phyloP scores from a whole-genome alignment of 1,140 invertebrate species.

The Thaumetopoea pityocampa region DNA sequence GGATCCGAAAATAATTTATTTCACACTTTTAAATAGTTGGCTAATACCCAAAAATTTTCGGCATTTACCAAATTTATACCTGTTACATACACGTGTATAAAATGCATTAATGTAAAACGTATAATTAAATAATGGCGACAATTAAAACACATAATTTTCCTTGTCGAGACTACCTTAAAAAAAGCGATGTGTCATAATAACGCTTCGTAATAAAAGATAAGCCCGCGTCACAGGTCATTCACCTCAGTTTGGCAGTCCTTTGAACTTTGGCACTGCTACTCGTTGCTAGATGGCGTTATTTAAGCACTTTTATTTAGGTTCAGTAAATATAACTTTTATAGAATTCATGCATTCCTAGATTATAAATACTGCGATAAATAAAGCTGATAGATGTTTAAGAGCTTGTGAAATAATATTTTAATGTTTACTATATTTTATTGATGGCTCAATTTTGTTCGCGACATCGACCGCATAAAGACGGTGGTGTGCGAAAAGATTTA shows the following conservation, averaged over 20 bases:
- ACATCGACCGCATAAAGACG: too few species aligned
- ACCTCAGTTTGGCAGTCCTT: constrained; percentile 28
- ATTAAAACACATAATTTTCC: constrained; percentile 9
- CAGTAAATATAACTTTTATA: background rate
- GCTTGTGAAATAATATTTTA: too few species aligned
- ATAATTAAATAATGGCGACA: constrained; percentile 2
- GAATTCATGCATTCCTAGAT: background rate
- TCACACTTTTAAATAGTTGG: background rate
- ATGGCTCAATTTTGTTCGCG: too few species aligned
- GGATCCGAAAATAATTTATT: too few species aligned
- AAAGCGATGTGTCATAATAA: constrained; percentile 36
- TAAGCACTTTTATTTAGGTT: background rate
- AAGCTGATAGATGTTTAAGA: too few species aligned
- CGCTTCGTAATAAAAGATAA: constrained; percentile 32
- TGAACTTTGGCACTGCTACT: constrained; percentile 21
- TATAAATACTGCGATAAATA: too few species aligned
- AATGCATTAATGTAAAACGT: constrained; percentile 6
- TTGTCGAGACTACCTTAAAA: constrained; percentile 20
- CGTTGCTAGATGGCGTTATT: constrained; percentile 27
- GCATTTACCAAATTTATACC: background rate
- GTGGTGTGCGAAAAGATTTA: too few species aligned
- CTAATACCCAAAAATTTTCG: background rate
- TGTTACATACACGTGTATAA: background rate
- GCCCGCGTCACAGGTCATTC: constrained; percentile 29
- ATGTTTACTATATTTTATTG: too few species aligned